These are phyloP conservation scores for Stomatorhinus ivindoensis DNA, from an alignment of 2,113 vertebrate species.

Conservation along the genomic window DNA sequence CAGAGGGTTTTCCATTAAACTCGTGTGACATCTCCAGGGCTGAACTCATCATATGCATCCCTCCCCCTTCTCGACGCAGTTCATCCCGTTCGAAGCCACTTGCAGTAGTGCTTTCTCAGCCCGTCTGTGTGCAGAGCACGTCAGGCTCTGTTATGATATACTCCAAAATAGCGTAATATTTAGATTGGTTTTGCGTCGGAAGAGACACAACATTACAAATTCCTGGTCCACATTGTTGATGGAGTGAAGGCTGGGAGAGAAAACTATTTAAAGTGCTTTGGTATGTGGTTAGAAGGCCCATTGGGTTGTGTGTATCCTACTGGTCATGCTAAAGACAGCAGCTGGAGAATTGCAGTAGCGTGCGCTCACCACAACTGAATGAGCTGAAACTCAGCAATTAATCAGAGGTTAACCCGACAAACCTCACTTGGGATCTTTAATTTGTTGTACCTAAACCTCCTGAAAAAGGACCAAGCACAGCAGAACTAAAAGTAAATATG, in stretches of 20 bases:
- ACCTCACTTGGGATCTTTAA: slow-evolving; percentile 53
- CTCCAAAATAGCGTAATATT: slow-evolving; percentile 27
- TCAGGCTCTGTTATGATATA: slow-evolving; percentile 20
- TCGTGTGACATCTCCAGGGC: neutral
- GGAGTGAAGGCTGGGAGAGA: slow-evolving; percentile 37
- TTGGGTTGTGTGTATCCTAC: slow-evolving; percentile 47
- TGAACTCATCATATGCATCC: neutral
- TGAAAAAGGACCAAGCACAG: slow-evolving; percentile 31
- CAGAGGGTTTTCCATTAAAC: slow-evolving; percentile 25
- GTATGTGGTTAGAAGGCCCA: slow-evolving; percentile 54
- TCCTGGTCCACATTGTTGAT: slow-evolving; percentile 37
- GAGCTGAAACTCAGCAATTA: slow-evolving; percentile 56
- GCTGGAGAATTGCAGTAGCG: slow-evolving; percentile 63
- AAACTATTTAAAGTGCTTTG: slow-evolving; percentile 55
- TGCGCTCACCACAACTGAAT: slow-evolving; percentile 53
- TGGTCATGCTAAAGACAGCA: slow-evolving; percentile 55
- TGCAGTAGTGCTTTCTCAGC: neutral
- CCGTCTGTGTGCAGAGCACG: slow-evolving; percentile 8
- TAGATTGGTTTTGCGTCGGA: slow-evolving; percentile 29
- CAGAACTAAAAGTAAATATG: slow-evolving; percentile 28
- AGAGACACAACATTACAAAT: slow-evolving; percentile 46
- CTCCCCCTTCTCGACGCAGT: neutral
- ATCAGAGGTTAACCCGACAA: slow-evolving; percentile 62
- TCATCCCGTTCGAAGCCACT: neutral
- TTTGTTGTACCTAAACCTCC: slow-evolving; percentile 44